Percentiles rank a stretch among this genome's conserved stretches.
Conservation (phyloP, 1,140 invertebrate genomes). For the Drosophila insularis region DNA sequence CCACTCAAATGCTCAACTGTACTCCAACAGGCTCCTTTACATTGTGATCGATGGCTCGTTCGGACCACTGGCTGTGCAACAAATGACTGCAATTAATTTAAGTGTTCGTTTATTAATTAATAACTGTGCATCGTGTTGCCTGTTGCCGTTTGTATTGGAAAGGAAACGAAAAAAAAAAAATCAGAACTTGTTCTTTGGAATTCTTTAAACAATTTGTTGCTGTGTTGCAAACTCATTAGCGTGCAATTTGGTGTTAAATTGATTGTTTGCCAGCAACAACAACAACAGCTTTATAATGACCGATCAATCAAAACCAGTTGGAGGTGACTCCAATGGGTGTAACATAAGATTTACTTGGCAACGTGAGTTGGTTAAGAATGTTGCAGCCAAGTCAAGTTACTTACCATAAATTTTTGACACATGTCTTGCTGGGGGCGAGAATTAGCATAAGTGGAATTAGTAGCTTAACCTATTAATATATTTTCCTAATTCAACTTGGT, state of each 20-base stretch:
- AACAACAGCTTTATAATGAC: slow-evolving; percentile 6
- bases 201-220: slow-evolving; percentile 13
- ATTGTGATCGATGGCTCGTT: slow-evolving; percentile 3
- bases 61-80: slow-evolving; percentile 20
- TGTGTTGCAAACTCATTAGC: slow-evolving; percentile 22
- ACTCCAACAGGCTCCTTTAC: neutral
- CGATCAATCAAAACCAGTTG: slow-evolving; percentile 22
- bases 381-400: neutral
- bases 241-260: slow-evolving; percentile 19
- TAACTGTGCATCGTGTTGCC: slow-evolving; percentile 9
- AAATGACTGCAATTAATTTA: slow-evolving; percentile 22
- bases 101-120: slow-evolving; percentile 26
- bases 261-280: slow-evolving; percentile 16
- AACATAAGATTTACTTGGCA: neutral
- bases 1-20: neutral
- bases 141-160: neutral
- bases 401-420: neutral
- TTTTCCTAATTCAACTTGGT: too few species aligned
- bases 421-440: neutral
- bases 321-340: slow-evolving; percentile 10
- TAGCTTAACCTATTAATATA: too few species aligned
- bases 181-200: slow-evolving; percentile 14
- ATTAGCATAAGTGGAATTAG: neutral
- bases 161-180: neutral
- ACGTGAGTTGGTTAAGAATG: slow-evolving; percentile 15